A percentile compares a stretch with the other conserved stretches of the same genome.
These are phyloP conservation scores for Tenualosa ilisha DNA, from an alignment of 2,797 vertebrate species.

Conservation along the genomic window DNA sequence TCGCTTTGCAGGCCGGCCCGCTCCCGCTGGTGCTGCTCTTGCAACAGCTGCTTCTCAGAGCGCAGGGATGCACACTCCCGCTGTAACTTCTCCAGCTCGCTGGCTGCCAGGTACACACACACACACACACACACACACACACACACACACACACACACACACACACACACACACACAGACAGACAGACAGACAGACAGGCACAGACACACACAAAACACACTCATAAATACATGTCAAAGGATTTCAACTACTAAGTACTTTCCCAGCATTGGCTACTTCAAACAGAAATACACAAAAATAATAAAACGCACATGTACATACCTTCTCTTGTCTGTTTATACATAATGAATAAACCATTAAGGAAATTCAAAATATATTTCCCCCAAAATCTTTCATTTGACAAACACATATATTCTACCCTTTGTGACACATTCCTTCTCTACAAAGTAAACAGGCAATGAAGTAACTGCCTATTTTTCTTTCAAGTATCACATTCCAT, in stretches of 20 bases:
- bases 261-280: background rate
- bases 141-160: background rate
- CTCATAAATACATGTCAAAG: background rate
- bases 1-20: constrained; percentile 82
- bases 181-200: background rate
- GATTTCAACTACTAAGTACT: too few relatives aligned
- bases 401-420: too few relatives aligned
- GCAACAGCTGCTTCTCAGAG: constrained; percentile 77
- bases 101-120: constrained; percentile 58
- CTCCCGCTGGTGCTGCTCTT: constrained; percentile 86
- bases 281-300: background rate
- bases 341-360: background rate
- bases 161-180: background rate
- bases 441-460: background rate
- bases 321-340: background rate
- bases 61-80: constrained; percentile 70
- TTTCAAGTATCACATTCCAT: background rate
- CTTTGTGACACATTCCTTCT: background rate
- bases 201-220: background rate
- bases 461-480: background rate
- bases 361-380: background rate
- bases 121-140: background rate
- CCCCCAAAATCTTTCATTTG: too few relatives aligned
- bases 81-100: constrained; percentile 89
- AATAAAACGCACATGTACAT: background rate